These are phyloP conservation scores for Polydrusus pterygomalis DNA, from an alignment of 2,888 invertebrate genomes.

Conservation along the genomic window DNA sequence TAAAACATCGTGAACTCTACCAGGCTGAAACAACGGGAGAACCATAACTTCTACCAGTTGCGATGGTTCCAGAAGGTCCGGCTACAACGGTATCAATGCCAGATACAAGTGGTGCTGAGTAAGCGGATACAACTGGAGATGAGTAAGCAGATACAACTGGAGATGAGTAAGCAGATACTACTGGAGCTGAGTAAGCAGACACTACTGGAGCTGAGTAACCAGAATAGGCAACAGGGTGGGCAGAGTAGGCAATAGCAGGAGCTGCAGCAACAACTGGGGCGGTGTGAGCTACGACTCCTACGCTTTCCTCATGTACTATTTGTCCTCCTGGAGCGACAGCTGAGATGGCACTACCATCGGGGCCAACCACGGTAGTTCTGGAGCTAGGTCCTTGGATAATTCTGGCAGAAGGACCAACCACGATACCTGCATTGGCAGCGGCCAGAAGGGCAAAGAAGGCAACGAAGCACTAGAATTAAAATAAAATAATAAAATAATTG, in stretches of 20 bases:
- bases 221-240: conserved; percentile 6
- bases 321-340: conserved; percentile 60
- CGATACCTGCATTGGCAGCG: conserved; percentile 56
- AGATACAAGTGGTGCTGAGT: conserved; percentile 46
- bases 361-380: conserved; percentile 60
- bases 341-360: conserved; percentile 61
- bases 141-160: conserved; percentile 48
- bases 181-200: background rate
- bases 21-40: conserved; percentile 37
- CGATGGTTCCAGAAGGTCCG: conserved; percentile 63
- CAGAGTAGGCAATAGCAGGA: conserved; percentile 30
- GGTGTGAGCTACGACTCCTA: conserved; percentile 35
- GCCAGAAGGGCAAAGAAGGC: conserved; percentile 59
- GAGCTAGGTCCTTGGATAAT: conserved; percentile 62
- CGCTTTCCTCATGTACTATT: conserved; percentile 55
- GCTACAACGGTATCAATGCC: conserved; percentile 58
- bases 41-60: conserved; percentile 56
- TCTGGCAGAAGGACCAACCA: conserved; percentile 49
- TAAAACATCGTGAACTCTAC: conserved; percentile 6
- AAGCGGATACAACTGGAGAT: conserved; percentile 41
- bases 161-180: conserved; percentile 25
- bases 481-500: no score
- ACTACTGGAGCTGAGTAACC: conserved; percentile 16
- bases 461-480: background rate
- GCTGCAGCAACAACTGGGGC: conserved; percentile 36